A percentile compares a stretch with the other conserved stretches of the same genome.
Conservation (phyloP, 1,140 invertebrate species). For the Condylostylus longicornis region DNA sequence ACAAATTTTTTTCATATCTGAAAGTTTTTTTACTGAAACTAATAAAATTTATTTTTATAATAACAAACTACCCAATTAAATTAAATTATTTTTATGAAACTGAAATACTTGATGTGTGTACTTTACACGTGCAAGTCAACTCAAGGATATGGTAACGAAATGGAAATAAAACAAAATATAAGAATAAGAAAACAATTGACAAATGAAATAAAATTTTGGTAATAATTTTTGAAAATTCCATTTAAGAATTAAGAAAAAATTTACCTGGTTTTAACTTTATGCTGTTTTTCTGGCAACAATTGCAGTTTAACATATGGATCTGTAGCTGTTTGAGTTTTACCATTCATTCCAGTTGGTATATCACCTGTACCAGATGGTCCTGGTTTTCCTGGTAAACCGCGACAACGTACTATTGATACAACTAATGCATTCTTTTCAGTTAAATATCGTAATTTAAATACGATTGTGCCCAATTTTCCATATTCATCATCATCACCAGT, state of each 20-base stretch:
- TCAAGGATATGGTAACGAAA: no score
- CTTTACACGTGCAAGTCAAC: no score
- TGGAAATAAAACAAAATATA: no score
- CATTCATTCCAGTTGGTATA: slow-evolving; percentile 28
- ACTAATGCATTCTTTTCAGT: slow-evolving; percentile 76
- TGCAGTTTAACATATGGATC: slow-evolving; percentile 94
- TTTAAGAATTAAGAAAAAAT: neutral
- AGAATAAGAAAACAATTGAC: neutral
- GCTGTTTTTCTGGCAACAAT: slow-evolving; percentile 84
- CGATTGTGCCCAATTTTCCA: slow-evolving; percentile 61
- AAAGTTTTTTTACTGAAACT: no score
- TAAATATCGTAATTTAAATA: slow-evolving; percentile 77
- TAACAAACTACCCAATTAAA: no score
- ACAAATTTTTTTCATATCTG: no score
- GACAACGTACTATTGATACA: slow-evolving; percentile 79
- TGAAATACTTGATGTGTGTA: no score
- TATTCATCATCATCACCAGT: slow-evolving; percentile 39
- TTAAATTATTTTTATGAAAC: no score
- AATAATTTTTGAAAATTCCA: slow-evolving; percentile 2
- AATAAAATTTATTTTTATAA: no score
- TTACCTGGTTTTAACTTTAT: slow-evolving; percentile 76
- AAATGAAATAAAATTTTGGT: no score
- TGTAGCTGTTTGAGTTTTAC: slow-evolving; percentile 37
- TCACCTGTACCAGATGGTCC: slow-evolving; percentile 38
- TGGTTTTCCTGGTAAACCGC: slow-evolving; percentile 58